Evolutionary conservation across 2,797 vertebrate genomes (phyloP), one percentile per base, ranked within the genome.

Genomic region (Margarornis squamiger): DNA sequence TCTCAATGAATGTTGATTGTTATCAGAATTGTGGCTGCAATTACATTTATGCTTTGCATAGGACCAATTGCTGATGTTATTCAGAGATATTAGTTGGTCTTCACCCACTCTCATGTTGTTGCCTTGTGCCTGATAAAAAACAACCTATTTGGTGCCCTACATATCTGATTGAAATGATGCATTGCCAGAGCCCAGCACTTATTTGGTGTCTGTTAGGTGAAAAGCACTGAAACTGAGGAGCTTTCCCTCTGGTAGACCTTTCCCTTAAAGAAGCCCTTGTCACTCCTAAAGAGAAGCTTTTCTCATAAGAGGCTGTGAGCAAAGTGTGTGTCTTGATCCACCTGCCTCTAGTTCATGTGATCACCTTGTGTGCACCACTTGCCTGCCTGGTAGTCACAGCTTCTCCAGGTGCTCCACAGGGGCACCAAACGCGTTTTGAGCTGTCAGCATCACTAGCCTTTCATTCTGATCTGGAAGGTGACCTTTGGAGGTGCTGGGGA

Each of bases 241-340:
- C 27, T 71, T 74, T 61, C 18, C 32, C 12, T 46, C 16, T 58
- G 61, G 12, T 52, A 38, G 59, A 39, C 34, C 29, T 62, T 62
- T 76, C 29, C 49, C 16, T 7, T 45, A 61, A 30, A 3, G 49
- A 49, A 67, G 39, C 16, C 19, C 43, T 20, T 0, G 0, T 62
- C 63, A 32, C 29, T 72, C 36, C 36, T 36, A 34, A 68, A 65
- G 74, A 61, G 23, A 13, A 52, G 49, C 38, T 72, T 13, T 27
- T 80, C 18, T 71, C 38, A 11, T 16, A 39, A 79, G 63, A 48
- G 27, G 10, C 52, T 66, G 24, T 57, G 38, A 71, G 32, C 43
- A 41, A 57, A 52, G 34, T 0, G 0, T 5, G 2, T 8, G 12
- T 51, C 39, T 49, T 41, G 23, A 51, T 43, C 55, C 43, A 38